Evolutionary conservation across 2,888 invertebrate species (phyloP), one percentile per base, ranked within the genome.

Genomic region (Pterobdella sp.): DNA sequence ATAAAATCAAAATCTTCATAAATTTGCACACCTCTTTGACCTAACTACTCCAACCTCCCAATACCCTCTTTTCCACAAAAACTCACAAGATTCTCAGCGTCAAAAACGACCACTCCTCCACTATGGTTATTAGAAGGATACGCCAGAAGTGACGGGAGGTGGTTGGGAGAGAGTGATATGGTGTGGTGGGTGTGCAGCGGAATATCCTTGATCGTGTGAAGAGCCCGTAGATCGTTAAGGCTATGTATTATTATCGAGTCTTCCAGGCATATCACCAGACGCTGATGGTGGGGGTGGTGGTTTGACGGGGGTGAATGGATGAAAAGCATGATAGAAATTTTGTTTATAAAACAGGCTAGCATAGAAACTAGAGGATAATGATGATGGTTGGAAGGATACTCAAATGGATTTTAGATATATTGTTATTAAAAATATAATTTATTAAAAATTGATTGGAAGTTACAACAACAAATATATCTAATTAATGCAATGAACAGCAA

Each of bases 161-260:
- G 35, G 31, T 42, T 26, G 35, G 71, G 63, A 10, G 63, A 63
- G 35, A 71, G 71, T 14, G 60, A 18, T 22, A 60, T 35, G 56
- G 71, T 49, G 71, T 63, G 18, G 34, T 71, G 52, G n/a, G 71
- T 71, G 35, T 71, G 49, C n/a, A 71, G 63, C 10, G 71, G 71
- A 26, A 71, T 63, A 34, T 71, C 71, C 71, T 32, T 56, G 71
- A 71, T 71, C 35, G 63, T 63, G 71, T 71, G 71, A 1, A 71
- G 63, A 14, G 52, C 34, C 63, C 63, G 1, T 63, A 71, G 26
- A 63, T 71, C 71, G 26, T 29, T 35, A n/a, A 71, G 49, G 63
- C 52, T 71, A 63, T 71, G 71, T 4, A 71, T 71, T 60, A 52
- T 49, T 60, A 71, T 42, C 29, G 56, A 56, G 32, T 71, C 71